These are phyloP conservation scores for Drosophila tropicalis DNA, from an alignment of 1,140 invertebrate species.

Conservation along the genomic window DNA sequence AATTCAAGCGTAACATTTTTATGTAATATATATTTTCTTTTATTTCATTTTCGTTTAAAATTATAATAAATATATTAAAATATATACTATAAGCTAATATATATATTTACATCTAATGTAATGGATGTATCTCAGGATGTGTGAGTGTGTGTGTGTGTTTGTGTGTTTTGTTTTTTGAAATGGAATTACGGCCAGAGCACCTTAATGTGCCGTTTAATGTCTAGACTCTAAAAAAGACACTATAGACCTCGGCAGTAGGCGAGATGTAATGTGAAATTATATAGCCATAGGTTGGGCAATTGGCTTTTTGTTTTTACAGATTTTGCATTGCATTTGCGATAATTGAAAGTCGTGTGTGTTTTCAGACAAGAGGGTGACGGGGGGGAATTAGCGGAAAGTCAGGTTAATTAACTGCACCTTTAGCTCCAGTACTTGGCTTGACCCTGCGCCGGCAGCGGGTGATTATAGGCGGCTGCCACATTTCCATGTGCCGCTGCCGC, in stretches of 20 bases:
- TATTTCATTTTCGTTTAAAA: constrained; percentile 24
- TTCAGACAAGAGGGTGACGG: not conserved
- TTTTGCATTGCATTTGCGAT: constrained; percentile 39
- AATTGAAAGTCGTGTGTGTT: constrained; percentile 34
- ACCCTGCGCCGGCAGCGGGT: constrained; percentile 73
- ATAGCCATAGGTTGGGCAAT: constrained; percentile 47
- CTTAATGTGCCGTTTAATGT: constrained; percentile 33
- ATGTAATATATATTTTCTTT: not conserved
- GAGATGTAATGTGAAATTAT: constrained; percentile 43
- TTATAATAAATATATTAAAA: constrained; percentile 37
- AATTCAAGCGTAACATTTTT: not conserved
- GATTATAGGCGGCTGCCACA: constrained; percentile 70
- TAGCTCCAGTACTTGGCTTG: constrained; percentile 82
- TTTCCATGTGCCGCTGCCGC: constrained; percentile 72
- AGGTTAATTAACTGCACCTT: constrained; percentile 25
- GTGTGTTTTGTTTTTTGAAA: not conserved
- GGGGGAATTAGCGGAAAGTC: constrained; percentile 6
- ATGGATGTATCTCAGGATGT: not conserved
- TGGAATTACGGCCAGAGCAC: constrained; percentile 32
- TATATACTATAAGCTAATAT: constrained; percentile 22
- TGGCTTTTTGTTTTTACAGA: constrained; percentile 25
- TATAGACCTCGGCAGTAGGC: constrained; percentile 33
- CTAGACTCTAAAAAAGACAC: not conserved
- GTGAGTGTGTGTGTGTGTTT: not conserved
- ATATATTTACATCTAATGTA: constrained; percentile 22